Evolutionary conservation across 2,113 vertebrate species (phyloP), one percentile per base, ranked within the genome.

Genomic region (Morone saxatilis): DNA sequence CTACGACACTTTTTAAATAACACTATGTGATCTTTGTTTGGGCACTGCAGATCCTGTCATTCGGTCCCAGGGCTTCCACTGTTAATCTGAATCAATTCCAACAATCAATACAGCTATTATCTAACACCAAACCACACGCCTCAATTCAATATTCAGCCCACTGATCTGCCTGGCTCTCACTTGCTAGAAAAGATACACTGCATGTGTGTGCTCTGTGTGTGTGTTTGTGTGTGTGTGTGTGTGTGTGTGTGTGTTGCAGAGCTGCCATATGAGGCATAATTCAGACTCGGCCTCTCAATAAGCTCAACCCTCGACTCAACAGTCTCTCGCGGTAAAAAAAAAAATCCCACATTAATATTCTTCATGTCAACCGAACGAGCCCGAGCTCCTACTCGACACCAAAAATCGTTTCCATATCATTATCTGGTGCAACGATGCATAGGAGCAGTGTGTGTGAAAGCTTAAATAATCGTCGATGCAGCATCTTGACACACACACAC

Each of bases 81-180:
- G 71, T 69, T n/a, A n/a, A n/a, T n/a, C n/a, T n/a, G 65, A 45
- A 83, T 81, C 54, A 22, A 93, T 85, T 1, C 12, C 5, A 1
- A 51, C n/a, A n/a, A 80, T 91, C 87, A 80, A 91, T 91, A 73
- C 45, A 8, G 53, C 86, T 53, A 86, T 92, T 87, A 90, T 87
- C 87, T 80, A 79, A 84, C 88, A 72, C 79, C 79, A 85, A 83
- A 81, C 79, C 63, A 7, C 62, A 45, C 5, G 19, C 36, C 74
- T 81, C 25, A 67, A n/a, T n/a, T 93, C 73, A 76, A 76, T 80
- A 88, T 76, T 76, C 57, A 9, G 45, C 72, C 43, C 56, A 61
- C 74, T 51, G 80, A 47, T 81, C 53, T 3, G 17, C 78, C 66
- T 79, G 81, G 78, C 81, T 56, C 31, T 13, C 3, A 5, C 54